phyloP scores from a whole-genome alignment of 30 jellyfish, hydroid and myxozoan genomes.

The Pelagia noctiluca region DNA sequence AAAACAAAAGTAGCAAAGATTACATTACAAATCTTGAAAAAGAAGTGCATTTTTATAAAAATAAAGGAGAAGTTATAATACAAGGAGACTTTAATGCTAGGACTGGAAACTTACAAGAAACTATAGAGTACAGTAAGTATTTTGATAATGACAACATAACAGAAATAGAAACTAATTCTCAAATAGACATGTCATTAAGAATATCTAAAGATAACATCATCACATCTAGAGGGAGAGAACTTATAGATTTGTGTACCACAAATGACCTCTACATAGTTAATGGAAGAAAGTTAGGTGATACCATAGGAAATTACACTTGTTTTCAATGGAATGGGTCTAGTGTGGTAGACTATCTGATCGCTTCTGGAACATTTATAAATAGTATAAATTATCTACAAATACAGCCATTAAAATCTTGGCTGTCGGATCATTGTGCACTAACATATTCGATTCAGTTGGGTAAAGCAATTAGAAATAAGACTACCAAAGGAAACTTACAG shows the following conservation, averaged over 20 bases:
- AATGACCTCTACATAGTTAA: constrained; percentile 15
- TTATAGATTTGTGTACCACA: constrained; percentile 21
- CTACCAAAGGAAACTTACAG: neutral
- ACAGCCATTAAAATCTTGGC: constrained; percentile 8
- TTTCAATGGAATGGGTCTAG: constrained; percentile 7
- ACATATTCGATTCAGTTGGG: constrained; percentile 12
- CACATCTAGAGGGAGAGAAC: neutral
- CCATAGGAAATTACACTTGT: constrained; percentile 15
- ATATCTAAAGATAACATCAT: too few species aligned
- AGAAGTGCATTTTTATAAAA: neutral
- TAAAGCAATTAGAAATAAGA: neutral
- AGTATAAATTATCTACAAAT: constrained; percentile 16
- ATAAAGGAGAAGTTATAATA: neutral
- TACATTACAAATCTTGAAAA: neutral
- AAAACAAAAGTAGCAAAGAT: neutral
- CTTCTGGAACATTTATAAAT: neutral
- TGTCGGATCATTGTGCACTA: constrained; percentile 20
- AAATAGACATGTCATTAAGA: too few species aligned
- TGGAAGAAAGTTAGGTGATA: constrained; percentile 29
- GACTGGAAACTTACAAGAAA: neutral
- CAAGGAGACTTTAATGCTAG: constrained; percentile 17
- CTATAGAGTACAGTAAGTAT: neutral
- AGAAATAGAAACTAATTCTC: neutral
- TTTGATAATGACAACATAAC: neutral
- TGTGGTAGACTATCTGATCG: constrained; percentile 12